Evolutionary conservation across 2,797 vertebrate species (phyloP).

Genomic region (Martes flavigula): DNA sequence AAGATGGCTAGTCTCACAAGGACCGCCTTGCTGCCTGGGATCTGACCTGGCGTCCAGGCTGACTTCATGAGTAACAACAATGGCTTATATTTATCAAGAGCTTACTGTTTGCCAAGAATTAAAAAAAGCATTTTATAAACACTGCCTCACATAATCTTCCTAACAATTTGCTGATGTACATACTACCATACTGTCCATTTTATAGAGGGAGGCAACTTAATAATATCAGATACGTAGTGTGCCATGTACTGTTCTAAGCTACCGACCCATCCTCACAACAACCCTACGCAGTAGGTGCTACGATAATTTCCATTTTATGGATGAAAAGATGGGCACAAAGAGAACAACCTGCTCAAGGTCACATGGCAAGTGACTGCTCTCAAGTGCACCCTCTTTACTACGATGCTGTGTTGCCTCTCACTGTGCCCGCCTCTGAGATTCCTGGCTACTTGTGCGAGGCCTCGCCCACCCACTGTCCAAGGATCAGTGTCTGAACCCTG

Average conservation of each 20-base stretch:
- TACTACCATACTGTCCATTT: background rate
- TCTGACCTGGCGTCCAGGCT: background rate
- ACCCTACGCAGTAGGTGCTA: background rate
- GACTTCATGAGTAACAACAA: background rate
- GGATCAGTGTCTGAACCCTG: background rate
- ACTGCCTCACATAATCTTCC: background rate
- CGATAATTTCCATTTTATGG: background rate
- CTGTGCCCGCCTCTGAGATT: background rate
- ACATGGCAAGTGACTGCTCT: background rate
- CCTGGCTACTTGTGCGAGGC: background rate
- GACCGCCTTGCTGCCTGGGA: background rate
- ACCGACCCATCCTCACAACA: background rate
- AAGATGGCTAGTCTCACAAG: background rate
- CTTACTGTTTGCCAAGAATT: background rate
- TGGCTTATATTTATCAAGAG: background rate
- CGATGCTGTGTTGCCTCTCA: background rate
- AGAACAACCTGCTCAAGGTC: background rate
- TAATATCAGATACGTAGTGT: background rate
- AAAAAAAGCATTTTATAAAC: background rate
- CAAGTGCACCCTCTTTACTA: background rate
- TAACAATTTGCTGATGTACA: background rate
- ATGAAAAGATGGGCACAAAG: background rate
- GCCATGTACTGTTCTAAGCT: background rate
- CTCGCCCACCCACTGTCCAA: background rate
- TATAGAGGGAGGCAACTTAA: background rate